Evolutionary conservation across 2,888 invertebrate species (phyloP), one percentile per base, ranked within the genome.

Genomic region (Andrena marginata): DNA sequence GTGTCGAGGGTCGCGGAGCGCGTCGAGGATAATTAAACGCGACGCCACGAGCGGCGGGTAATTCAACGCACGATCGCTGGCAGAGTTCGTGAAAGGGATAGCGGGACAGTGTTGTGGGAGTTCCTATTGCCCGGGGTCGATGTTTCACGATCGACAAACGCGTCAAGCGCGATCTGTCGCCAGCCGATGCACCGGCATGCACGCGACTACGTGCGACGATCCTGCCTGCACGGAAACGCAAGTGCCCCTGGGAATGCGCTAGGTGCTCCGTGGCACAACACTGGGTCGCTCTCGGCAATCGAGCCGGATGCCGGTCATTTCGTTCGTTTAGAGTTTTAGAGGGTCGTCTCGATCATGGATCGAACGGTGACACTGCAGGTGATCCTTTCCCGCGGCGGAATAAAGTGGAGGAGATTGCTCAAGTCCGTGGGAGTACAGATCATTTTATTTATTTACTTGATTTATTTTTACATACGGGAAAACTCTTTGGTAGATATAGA

Each of bases 101-200:
- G 67, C 42, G 33, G 59, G 23, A 48, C 5, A 13, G 54, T n/a
- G 42, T 48, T 31, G 51, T 20, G 33, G 20, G 56, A 23, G 42
- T 13, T 31, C 16, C 5, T 26, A 20, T 80, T 64, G 71, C 26
- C 23, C 60, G 54, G 48, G 33, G 49, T 63, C 51, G 62, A 35
- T 80, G 77, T 77, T 68, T 35, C 73, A 10, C 77, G 86, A 83
- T 83, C 86, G 72, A 54, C 77, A 65, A 80, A 73, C 72, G 77
- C 75, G 74, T 72, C 78, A 63, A 81, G 74, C 67, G 73, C 75
- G 77, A 78, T 78, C 73, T 71, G 72, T 68, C 77, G 67, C 35
- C 56, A 68, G 51, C 51, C 63, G 80, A 80, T 20, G 80, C 79
- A 63, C 35, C 56, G 80, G 72, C 42, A 73, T 79, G 72, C 73